Conservation (phyloP, 2,113 vertebrate genomes). For the Myiopsitta monachus region DNA sequence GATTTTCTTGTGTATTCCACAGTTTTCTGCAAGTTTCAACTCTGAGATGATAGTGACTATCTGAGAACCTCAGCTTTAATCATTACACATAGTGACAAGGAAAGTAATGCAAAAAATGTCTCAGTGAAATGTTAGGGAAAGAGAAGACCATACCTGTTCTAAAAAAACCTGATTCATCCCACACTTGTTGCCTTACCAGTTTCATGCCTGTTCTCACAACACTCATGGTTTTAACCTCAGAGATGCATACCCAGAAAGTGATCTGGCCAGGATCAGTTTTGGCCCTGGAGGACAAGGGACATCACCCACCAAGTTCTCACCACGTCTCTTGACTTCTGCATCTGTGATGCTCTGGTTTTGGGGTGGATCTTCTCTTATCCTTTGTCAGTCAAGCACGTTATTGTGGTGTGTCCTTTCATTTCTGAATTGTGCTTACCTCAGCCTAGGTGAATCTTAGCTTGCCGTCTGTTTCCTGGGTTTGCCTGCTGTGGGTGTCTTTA, state of each 20-base stretch:
- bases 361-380: neutral
- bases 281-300: neutral
- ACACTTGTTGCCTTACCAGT: neutral
- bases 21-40: neutral
- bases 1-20: neutral
- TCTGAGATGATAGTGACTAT: neutral
- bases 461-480: neutral
- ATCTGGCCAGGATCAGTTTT: neutral
- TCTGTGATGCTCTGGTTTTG: neutral
- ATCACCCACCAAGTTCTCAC: neutral
- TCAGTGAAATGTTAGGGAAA: neutral
- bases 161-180: neutral
- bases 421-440: neutral
- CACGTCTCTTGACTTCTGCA: accelerated
- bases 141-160: neutral
- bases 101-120: neutral
- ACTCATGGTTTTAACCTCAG: neutral
- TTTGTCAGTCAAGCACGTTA: neutral
- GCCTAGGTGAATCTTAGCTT: neutral
- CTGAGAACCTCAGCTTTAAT: neutral
- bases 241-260: neutral
- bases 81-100: neutral
- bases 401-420: neutral
- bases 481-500: neutral
- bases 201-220: neutral